Evolutionary conservation across 2,797 vertebrate genomes (phyloP).

Genomic region (Poecilia velifera): DNA sequence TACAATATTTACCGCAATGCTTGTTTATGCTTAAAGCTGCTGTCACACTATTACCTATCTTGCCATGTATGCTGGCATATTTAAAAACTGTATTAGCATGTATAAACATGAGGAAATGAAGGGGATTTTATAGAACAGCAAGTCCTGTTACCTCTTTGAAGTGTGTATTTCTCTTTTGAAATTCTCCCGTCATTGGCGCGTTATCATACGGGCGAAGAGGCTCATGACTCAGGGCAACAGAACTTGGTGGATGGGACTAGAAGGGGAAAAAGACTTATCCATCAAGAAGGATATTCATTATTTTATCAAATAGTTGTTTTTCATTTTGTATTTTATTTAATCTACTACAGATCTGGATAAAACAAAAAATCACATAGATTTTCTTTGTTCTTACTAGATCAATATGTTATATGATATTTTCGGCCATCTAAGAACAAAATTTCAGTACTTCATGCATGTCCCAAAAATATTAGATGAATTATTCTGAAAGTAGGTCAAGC

Average conservation of each 20-base stretch:
- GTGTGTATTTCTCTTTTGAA: not conserved
- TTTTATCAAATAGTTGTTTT: not conserved
- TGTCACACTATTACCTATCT: constrained; percentile 4
- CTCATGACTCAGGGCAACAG: not conserved
- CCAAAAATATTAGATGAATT: not conserved
- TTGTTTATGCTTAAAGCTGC: constrained; percentile 2
- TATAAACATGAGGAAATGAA: not conserved
- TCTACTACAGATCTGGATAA: not conserved
- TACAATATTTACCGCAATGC: not conserved
- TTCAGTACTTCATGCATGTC: not conserved
- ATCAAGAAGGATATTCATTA: not conserved
- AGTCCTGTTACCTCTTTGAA: not conserved
- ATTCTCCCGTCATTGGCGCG: not conserved
- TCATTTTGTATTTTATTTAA: not conserved
- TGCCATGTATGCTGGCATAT: not conserved
- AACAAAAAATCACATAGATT: not conserved
- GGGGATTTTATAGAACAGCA: not conserved
- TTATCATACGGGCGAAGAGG: not conserved
- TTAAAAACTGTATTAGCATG: not conserved
- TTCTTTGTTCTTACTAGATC: not conserved
- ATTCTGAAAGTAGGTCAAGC: not conserved
- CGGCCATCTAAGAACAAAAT: not conserved
- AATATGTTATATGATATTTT: not conserved
- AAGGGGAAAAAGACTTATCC: not conserved
- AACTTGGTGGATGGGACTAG: not conserved